Conservation (phyloP, 2,888 invertebrate genomes). For the Drosophila subsilvestris region DNA sequence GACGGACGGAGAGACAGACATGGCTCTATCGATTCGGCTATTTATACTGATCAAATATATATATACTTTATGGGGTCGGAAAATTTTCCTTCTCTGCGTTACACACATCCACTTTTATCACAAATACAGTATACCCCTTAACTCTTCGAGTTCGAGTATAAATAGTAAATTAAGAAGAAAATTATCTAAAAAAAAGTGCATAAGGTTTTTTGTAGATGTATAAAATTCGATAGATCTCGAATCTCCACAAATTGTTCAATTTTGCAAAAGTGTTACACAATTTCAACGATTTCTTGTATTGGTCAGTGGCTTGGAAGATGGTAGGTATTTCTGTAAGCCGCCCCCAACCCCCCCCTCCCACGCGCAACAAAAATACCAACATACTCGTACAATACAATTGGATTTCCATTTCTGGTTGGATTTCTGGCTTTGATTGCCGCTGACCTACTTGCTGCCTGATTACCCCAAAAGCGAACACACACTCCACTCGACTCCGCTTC, state of each 20-base stretch:
- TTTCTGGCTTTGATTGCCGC: constrained; percentile 75
- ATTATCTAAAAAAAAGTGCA: too few species aligned
- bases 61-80: too few species aligned
- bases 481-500: constrained; percentile 6
- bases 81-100: too few species aligned
- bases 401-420: constrained; percentile 62
- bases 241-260: not conserved
- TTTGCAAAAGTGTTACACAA: not conserved
- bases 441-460: constrained; percentile 78
- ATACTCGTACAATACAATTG: constrained; percentile 58
- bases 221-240: too few species aligned
- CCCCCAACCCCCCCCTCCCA: not conserved
- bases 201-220: too few species aligned
- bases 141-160: too few species aligned
- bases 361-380: not conserved
- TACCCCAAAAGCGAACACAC: constrained; percentile 57
- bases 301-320: constrained; percentile 31
- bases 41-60: too few species aligned
- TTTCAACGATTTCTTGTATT: constrained; percentile 4
- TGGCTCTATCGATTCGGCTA: too few species aligned
- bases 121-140: too few species aligned
- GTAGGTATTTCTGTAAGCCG: constrained; percentile 13
- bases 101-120: too few species aligned
- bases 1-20: too few species aligned
- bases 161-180: too few species aligned